Conservation (phyloP, 2,797 vertebrate species). For the Mus spretus region DNA sequence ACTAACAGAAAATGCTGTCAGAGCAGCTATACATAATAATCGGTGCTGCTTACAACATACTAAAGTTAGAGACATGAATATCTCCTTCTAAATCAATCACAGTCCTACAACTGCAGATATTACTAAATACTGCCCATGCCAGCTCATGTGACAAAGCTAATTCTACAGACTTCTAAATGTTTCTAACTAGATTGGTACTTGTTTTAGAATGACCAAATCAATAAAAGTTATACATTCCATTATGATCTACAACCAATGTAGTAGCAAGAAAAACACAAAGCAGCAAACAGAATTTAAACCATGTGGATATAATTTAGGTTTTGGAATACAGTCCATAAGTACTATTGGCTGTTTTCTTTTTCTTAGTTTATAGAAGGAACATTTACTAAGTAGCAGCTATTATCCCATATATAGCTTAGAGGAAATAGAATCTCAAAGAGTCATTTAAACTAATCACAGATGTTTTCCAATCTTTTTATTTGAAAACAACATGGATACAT, state of each 20-base stretch:
- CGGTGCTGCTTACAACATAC: constrained; percentile 49
- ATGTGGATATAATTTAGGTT: neutral
- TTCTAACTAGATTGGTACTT: constrained; percentile 50
- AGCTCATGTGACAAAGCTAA: neutral
- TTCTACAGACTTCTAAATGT: constrained; percentile 12
- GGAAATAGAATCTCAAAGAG: neutral
- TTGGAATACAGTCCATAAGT: constrained; percentile 5
- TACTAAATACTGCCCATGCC: neutral
- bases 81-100: constrained; percentile 59
- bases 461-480: neutral
- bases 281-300: constrained; percentile 39
- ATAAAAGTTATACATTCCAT: neutral
- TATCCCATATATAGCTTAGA: neutral
- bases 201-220: constrained; percentile 39
- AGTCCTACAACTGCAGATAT: neutral
- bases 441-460: constrained; percentile 6
- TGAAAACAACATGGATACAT: neutral
- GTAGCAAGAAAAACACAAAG: constrained; percentile 21
- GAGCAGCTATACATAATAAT: constrained; percentile 43
- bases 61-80: constrained; percentile 17
- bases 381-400: constrained; percentile 14
- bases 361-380: neutral
- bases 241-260: neutral
- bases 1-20: constrained; percentile 56
- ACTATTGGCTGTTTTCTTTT: neutral